phyloP scores from a whole-genome alignment of 2,888 invertebrate species.

The Catocala fraxini region DNA sequence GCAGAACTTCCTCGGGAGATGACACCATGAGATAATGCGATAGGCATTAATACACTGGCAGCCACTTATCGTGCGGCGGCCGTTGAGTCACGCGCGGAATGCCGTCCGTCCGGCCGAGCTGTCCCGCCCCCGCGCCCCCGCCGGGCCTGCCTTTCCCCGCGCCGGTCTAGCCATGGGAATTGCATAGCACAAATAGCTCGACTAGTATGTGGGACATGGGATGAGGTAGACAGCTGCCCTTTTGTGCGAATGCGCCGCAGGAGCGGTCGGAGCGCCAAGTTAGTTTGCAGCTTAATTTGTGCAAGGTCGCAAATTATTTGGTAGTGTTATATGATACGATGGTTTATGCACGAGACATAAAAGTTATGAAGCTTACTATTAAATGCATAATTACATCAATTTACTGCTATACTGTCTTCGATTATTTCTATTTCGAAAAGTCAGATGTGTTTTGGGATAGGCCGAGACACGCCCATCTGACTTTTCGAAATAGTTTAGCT shows the following conservation, averaged over 20 bases:
- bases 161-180: constrained; percentile 51
- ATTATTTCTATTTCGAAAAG: too few species aligned
- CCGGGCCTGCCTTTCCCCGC: constrained; percentile 34
- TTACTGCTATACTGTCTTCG: too few species aligned
- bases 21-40: constrained; percentile 35
- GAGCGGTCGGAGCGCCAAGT: too few species aligned
- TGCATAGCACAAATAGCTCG: constrained; percentile 44
- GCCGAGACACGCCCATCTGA: too few species aligned
- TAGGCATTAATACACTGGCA: constrained; percentile 31
- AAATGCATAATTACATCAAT: too few species aligned
- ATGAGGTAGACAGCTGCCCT: not conserved
- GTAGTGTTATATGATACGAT: too few species aligned
- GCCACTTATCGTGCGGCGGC: constrained; percentile 44
- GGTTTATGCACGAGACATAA: too few species aligned
- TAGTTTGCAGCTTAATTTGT: too few species aligned
- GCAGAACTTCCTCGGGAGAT: constrained; percentile 38
- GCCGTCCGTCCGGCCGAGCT: constrained; percentile 60
- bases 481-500: too few species aligned
- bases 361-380: too few species aligned
- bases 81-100: constrained; percentile 73
- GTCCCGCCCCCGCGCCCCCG: constrained; percentile 18
- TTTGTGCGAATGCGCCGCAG: not conserved
- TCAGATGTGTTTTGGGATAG: too few species aligned
- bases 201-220: constrained; percentile 22
- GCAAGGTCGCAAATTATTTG: too few species aligned